Conservation (phyloP, 1,140 invertebrate genomes). For the Antheraea pernyi region DNA sequence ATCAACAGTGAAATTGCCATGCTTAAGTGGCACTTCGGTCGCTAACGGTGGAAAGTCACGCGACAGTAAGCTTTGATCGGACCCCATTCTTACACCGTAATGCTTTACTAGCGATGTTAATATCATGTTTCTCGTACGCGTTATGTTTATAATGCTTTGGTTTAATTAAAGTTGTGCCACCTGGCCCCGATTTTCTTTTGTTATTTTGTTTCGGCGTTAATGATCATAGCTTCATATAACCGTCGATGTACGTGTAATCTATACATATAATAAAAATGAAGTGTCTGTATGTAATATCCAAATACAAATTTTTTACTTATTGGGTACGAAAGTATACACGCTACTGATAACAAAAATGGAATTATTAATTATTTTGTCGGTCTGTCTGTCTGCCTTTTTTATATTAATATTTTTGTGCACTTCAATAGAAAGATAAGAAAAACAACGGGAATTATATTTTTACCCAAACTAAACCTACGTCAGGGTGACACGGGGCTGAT, state of each 20-base stretch:
- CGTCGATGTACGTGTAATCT: too few relatives aligned
- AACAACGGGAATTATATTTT: conserved; percentile 10
- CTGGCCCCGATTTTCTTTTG: not conserved
- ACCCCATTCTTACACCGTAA: not conserved
- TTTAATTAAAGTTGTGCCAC: not conserved
- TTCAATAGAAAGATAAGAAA: not conserved
- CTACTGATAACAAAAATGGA: too few relatives aligned
- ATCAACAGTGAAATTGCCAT: conserved; percentile 3
- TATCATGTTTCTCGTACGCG: not conserved
- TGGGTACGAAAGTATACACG: too few relatives aligned
- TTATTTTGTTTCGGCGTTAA: not conserved
- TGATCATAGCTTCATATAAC: not conserved
- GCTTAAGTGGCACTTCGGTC: conserved; percentile 8
- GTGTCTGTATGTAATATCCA: too few relatives aligned
- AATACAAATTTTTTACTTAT: too few relatives aligned
- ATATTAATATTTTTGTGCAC: not conserved
- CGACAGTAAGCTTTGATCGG: conserved; percentile 10
- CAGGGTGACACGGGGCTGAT: conserved; percentile 26
- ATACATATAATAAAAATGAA: too few relatives aligned
- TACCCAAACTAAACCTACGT: conserved; percentile 18
- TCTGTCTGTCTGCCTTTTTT: too few relatives aligned
- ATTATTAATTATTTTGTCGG: too few relatives aligned
- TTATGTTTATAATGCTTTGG: not conserved
- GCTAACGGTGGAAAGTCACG: conserved; percentile 9
- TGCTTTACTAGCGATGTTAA: not conserved